Conservation (phyloP, 2,888 invertebrate genomes). For the Philonicus albiceps region DNA sequence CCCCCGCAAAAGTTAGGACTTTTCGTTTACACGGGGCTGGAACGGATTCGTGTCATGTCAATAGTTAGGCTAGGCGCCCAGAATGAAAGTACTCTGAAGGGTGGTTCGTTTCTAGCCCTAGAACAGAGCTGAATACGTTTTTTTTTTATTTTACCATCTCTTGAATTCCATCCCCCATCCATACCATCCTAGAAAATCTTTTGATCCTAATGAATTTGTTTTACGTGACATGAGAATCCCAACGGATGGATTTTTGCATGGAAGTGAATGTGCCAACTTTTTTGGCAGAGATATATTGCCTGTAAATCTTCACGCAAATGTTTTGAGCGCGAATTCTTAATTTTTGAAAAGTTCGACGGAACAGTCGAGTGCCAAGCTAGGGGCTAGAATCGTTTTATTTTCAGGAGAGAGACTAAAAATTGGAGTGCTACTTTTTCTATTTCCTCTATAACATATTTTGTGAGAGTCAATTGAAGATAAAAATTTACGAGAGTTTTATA, state of each 20-base stretch:
- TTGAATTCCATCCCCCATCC: not conserved
- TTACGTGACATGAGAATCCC: not conserved
- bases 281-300: not conserved
- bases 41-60: not conserved
- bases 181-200: not conserved
- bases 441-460: not conserved
- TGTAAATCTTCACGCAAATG: not conserved
- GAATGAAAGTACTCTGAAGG: not conserved
- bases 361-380: not conserved
- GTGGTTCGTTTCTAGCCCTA: not conserved
- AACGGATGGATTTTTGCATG: not conserved
- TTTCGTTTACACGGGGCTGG: not conserved
- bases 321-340: not conserved
- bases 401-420: not conserved
- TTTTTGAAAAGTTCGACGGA: not conserved
- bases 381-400: not conserved
- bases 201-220: conserved; percentile 21
- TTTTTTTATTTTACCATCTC: not conserved
- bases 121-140: not conserved
- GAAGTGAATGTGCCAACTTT: not conserved
- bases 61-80: not conserved
- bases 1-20: not conserved
- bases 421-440: not conserved
- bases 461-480: not conserved
- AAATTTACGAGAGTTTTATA: not conserved